Conservation (phyloP, 2,888 invertebrate species). For the Eristalinus aeneus region DNA sequence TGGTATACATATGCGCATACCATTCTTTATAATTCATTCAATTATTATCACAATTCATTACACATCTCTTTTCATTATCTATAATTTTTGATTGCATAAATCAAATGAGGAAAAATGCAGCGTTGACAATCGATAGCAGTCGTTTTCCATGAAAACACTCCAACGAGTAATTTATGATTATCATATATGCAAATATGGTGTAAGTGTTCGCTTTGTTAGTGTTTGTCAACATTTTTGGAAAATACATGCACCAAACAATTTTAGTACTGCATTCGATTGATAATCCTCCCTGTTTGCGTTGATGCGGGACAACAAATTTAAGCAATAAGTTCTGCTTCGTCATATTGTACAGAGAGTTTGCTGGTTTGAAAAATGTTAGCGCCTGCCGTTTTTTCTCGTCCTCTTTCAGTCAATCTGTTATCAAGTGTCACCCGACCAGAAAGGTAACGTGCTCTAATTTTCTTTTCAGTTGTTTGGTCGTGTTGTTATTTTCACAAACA, state of each 20-base stretch:
- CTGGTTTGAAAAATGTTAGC: slow-evolving; percentile 30
- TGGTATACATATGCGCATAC: not conserved
- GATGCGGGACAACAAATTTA: slow-evolving; percentile 50
- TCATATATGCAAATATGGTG: slow-evolving; percentile 59
- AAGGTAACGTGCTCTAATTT: slow-evolving; percentile 69
- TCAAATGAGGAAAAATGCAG: slow-evolving; percentile 36
- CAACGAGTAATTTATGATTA: slow-evolving; percentile 61
- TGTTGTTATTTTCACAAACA: slow-evolving; percentile 63
- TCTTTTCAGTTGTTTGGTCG: slow-evolving; percentile 63
- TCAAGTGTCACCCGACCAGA: slow-evolving; percentile 61
- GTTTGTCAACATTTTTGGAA: slow-evolving; percentile 43
- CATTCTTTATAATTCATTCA: not conserved
- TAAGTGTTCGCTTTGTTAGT: slow-evolving; percentile 47
- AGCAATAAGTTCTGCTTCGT: slow-evolving; percentile 53
- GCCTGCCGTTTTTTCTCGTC: slow-evolving; percentile 6
- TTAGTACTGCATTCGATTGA: slow-evolving; percentile 59
- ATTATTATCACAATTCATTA: not conserved
- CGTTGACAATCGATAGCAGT: slow-evolving; percentile 52
- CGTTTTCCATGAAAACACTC: slow-evolving; percentile 39
- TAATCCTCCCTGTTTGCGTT: slow-evolving; percentile 56
- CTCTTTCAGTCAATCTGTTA: slow-evolving; percentile 60
- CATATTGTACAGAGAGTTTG: slow-evolving; percentile 39
- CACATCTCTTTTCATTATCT: not conserved
- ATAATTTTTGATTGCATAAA: slow-evolving; percentile 45
- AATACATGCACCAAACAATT: slow-evolving; percentile 54